These are phyloP conservation scores for Hypolimnas misippus DNA, from an alignment of 2,888 invertebrate genomes.

Conservation along the genomic window DNA sequence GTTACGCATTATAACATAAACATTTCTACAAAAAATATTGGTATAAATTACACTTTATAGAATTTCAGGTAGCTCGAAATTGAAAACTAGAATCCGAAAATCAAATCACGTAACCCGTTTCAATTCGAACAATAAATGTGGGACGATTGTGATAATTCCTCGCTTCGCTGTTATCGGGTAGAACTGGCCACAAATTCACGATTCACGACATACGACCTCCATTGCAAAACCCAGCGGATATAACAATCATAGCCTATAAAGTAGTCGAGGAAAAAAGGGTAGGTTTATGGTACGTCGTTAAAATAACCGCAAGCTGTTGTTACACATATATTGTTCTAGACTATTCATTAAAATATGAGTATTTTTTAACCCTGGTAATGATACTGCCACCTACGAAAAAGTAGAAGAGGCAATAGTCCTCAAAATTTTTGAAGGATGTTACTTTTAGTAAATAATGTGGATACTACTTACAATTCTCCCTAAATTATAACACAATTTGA, in stretches of 20 bases:
- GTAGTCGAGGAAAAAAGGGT: conserved; percentile 38
- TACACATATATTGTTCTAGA: too few species aligned
- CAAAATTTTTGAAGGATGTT: too few species aligned
- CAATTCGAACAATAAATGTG: conserved; percentile 44
- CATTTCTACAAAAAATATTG: not conserved
- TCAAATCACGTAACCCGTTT: conserved; percentile 38
- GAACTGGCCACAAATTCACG: conserved; percentile 49
- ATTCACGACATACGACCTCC: conserved; percentile 42
- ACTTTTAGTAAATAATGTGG: too few species aligned
- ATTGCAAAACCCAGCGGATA: conserved; percentile 40
- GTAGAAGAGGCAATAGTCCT: too few species aligned
- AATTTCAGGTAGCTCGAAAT: not conserved
- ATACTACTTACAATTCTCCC: too few species aligned
- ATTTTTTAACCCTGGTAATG: too few species aligned
- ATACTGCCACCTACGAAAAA: too few species aligned
- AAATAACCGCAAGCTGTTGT: conserved; percentile 20
- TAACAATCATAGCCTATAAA: conserved; percentile 51
- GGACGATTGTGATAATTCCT: conserved; percentile 48
- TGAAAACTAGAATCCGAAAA: conserved; percentile 20
- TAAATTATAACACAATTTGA: too few species aligned
- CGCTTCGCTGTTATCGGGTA: conserved; percentile 49
- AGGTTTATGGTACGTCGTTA: not conserved
- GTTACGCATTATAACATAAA: too few species aligned
- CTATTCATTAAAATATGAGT: too few species aligned
- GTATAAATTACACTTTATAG: not conserved